Conservation (phyloP, 2,888 invertebrate species). For the Spisula solida region DNA sequence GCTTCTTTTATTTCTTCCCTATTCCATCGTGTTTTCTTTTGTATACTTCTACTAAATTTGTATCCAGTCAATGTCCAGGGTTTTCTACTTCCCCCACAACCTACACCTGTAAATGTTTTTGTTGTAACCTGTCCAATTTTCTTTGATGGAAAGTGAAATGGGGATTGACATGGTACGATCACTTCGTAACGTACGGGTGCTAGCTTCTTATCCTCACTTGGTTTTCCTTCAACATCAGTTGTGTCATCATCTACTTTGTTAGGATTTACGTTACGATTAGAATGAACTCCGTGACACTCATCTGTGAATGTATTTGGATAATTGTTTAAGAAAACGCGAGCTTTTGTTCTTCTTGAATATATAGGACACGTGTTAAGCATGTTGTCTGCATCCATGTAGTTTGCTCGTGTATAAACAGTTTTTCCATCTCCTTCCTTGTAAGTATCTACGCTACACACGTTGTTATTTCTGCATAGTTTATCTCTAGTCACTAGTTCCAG, state of each 20-base stretch:
- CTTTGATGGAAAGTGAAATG: conserved; percentile 6
- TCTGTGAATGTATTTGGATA: background rate
- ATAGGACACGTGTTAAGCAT: conserved; percentile 11
- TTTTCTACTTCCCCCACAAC: background rate
- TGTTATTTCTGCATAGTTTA: conserved; percentile 14
- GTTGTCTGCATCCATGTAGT: conserved; percentile 31
- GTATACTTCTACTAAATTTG: conserved; percentile 7
- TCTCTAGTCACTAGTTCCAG: conserved; percentile 19
- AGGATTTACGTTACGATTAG: background rate
- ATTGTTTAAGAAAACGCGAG: background rate
- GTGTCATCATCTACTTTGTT: background rate
- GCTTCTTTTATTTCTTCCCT: conserved; percentile 17
- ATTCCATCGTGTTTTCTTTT: conserved; percentile 13
- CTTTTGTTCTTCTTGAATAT: background rate
- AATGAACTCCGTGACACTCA: background rate
- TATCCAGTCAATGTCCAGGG: conserved; percentile 6
- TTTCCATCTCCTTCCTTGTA: background rate
- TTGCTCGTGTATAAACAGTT: too few species aligned
- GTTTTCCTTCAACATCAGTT: background rate
- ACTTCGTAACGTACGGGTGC: conserved; percentile 27
- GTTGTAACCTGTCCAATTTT: conserved; percentile 1
- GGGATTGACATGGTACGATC: background rate
- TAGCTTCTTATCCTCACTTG: background rate
- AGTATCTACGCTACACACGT: background rate
- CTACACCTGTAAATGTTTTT: background rate